Conservation (phyloP, 1,140 invertebrate species). For the Zophobas morio region DNA sequence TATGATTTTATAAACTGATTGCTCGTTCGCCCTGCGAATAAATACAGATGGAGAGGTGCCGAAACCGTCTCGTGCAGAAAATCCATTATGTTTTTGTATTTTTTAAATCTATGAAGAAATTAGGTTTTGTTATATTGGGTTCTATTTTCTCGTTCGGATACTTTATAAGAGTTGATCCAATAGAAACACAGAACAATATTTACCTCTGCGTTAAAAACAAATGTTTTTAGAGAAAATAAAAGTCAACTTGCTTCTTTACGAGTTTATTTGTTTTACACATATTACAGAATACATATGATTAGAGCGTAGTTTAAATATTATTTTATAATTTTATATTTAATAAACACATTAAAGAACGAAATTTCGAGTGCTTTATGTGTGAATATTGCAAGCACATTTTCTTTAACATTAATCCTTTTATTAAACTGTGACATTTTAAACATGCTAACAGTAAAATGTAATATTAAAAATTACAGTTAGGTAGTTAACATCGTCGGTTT, state of each 20-base stretch:
- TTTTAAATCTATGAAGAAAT: slow-evolving; percentile 29
- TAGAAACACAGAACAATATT: slow-evolving; percentile 14
- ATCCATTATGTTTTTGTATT: slow-evolving; percentile 26
- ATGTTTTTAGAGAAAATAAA: slow-evolving; percentile 16
- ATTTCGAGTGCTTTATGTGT: slow-evolving; percentile 43
- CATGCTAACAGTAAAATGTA: slow-evolving; percentile 47
- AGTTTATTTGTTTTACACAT: slow-evolving; percentile 49
- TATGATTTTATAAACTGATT: slow-evolving; percentile 21
- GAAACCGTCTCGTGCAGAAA: slow-evolving; percentile 7
- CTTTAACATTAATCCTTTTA: slow-evolving; percentile 35
- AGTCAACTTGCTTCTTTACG: slow-evolving; percentile 25
- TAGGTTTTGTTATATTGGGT: slow-evolving; percentile 10
- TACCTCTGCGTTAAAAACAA: slow-evolving; percentile 26
- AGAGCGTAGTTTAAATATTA: slow-evolving; percentile 48
- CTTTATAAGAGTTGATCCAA: neutral
- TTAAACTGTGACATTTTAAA: slow-evolving; percentile 45
- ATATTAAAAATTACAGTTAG: slow-evolving; percentile 49
- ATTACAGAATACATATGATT: slow-evolving; percentile 49
- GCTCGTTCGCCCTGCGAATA: neutral
- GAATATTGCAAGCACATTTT: slow-evolving; percentile 44
- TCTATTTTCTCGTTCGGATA: slow-evolving; percentile 16
- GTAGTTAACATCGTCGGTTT: slow-evolving; percentile 45
- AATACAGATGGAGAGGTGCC: neutral
- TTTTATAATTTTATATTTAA: slow-evolving; percentile 46
- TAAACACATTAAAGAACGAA: slow-evolving; percentile 43